Evolutionary conservation across 2,888 invertebrate genomes (phyloP), one percentile per base, ranked within the genome.

Genomic region (Pycnomerus fuliginosus): DNA sequence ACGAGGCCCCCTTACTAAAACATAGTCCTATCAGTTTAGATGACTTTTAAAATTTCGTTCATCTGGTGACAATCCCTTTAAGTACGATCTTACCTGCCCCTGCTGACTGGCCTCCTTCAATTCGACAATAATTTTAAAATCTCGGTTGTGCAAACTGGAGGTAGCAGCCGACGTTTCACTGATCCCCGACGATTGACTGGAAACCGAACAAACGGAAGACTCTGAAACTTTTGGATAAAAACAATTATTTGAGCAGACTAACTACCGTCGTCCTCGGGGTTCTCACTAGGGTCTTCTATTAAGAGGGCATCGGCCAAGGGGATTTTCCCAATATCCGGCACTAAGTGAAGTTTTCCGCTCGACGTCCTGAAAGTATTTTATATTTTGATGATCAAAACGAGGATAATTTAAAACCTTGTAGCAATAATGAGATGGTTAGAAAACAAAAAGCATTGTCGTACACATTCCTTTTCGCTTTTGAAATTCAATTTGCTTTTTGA

Each of bases 371-470:
- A 64, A 55, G 8, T n/a, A n/a, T n/a, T n/a, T n/a, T n/a, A n/a
- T n/a, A n/a, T n/a, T n/a, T n/a, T n/a, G n/a, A n/a, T 13, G 16
- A 16, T 14, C 14, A 2, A 3, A 10, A 25, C 25, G 25, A 10
- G 25, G 5, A 25, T 4, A 4, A 25, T 25, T 16, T 31, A 29
- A 33, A 28, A 80, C 73, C 86, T 78, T 2, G 89, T 92, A 1
- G 91, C 88, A 32, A 93, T 76, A 52, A 94, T 83, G 54, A 93
- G 77, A 69, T 92, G 90, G 76, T 92, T 92, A 49, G 92, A 91
- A 74, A 94, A 94, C 12, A 94, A 79, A 67, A 90, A 94, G 53
- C 92, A 91, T 68, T 92, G 92, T 0, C 93, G 78, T 1, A 84
- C 72, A 3, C 78, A 76, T 65, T 87, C 87, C 59, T 84, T 84